phyloP scores from a whole-genome alignment of 2,797 vertebrate species.

The Pelodytes ibericus region DNA sequence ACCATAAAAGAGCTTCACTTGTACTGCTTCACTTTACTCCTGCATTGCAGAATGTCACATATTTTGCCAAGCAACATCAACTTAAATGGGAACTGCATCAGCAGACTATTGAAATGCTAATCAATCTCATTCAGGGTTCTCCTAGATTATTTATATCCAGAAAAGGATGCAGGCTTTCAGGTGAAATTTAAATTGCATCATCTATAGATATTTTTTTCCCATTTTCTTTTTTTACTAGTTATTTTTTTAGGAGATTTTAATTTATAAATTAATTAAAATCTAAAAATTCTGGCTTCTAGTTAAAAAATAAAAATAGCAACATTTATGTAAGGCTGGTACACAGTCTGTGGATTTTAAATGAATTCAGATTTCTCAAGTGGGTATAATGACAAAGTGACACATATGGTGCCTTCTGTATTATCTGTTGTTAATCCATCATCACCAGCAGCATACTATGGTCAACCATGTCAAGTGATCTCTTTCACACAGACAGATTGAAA shows the following conservation, averaged over 20 bases:
- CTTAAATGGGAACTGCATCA: constrained; percentile 37
- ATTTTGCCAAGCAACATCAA: constrained; percentile 50
- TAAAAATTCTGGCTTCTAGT: constrained; percentile 7
- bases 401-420: constrained; percentile 40
- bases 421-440: constrained; percentile 45
- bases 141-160: constrained; percentile 42
- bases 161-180: constrained; percentile 23
- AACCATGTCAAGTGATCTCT: constrained; percentile 25
- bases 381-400: constrained; percentile 32
- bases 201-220: constrained; percentile 32
- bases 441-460: constrained; percentile 41
- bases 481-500: neutral
- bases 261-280: constrained; percentile 27
- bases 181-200: constrained; percentile 37
- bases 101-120: constrained; percentile 46
- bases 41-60: constrained; percentile 23
- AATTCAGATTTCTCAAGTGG: constrained; percentile 45
- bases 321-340: constrained; percentile 30
- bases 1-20: neutral
- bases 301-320: constrained; percentile 11
- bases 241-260: constrained; percentile 27
- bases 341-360: constrained; percentile 32
- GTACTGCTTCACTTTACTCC: constrained; percentile 14
- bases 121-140: constrained; percentile 40
- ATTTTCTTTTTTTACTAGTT: constrained; percentile 7